Conservation (phyloP, 2,797 vertebrate genomes). For the Lindbergichthys nudifrons region DNA sequence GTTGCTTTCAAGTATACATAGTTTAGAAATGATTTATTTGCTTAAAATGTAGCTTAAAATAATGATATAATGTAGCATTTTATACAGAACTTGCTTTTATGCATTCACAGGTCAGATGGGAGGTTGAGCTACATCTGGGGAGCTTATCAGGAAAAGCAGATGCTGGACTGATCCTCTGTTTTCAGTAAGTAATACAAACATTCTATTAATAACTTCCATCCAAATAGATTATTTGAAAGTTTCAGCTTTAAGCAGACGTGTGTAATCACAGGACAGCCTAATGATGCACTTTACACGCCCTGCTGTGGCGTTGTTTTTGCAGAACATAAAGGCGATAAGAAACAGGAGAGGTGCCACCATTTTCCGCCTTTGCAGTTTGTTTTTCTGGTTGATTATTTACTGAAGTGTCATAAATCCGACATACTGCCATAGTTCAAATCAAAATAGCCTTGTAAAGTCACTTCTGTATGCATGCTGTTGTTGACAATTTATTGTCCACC, state of each 20-base stretch:
- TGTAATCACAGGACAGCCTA: conserved; percentile 22
- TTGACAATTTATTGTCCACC: conserved; percentile 27
- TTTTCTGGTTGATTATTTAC: conserved; percentile 65
- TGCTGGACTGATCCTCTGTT: background rate
- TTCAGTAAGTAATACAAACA: conserved; percentile 6
- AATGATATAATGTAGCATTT: background rate
- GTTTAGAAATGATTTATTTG: background rate
- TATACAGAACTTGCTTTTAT: background rate
- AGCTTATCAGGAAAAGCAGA: background rate
- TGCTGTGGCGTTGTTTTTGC: conserved; percentile 21
- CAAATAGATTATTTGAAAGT: background rate
- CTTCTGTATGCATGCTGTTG: conserved; percentile 25
- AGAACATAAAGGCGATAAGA: conserved; percentile 5
- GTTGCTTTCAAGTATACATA: background rate
- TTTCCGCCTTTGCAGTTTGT: conserved; percentile 1
- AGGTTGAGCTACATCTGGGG: conserved; percentile 1
- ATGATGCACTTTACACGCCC: conserved; percentile 22
- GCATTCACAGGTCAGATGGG: conserved; percentile 5
- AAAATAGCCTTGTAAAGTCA: conserved; percentile 27
- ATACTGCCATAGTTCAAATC: conserved; percentile 28
- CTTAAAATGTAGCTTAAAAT: background rate
- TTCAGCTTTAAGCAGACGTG: conserved; percentile 18
- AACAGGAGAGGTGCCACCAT: conserved; percentile 13
- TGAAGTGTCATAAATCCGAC: conserved; percentile 50
- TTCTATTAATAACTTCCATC: conserved; percentile 3